Percentiles rank a stretch among this genome's conserved stretches.
Conservation (phyloP, 2,888 invertebrate species). For the Quadroppia sp. region DNA sequence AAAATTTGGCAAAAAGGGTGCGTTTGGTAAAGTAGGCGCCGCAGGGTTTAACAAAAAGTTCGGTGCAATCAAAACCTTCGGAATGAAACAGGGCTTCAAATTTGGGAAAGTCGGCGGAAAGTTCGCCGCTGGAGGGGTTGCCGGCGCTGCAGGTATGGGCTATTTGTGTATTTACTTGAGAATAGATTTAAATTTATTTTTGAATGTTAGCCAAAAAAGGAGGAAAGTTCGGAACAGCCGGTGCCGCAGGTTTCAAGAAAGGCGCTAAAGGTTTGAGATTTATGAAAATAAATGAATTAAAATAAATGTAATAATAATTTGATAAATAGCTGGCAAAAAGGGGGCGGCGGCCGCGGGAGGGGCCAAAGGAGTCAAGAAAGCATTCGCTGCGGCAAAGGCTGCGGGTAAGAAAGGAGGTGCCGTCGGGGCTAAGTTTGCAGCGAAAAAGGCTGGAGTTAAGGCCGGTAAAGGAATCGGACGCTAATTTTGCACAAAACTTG, state of each 20-base stretch:
- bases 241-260: conserved; percentile 7
- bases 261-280: conserved; percentile 22
- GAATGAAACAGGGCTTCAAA: conserved; percentile 39
- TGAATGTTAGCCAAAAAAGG: conserved; percentile 26
- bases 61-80: conserved; percentile 32
- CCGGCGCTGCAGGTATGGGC: conserved; percentile 25
- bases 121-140: conserved; percentile 34
- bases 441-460: neutral
- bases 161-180: neutral
- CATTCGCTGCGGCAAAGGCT: conserved; percentile 20
- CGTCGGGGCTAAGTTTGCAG: conserved; percentile 2
- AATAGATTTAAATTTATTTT: neutral
- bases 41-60: conserved; percentile 38
- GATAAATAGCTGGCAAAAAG: conserved; percentile 24
- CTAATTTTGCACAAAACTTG: neutral
- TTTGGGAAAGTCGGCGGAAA: conserved; percentile 38
- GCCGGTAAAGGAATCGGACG: conserved; percentile 3
- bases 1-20: conserved; percentile 35
- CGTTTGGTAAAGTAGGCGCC: conserved; percentile 27
- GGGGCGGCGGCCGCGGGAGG: neutral
- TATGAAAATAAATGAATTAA: neutral
- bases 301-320: neutral
- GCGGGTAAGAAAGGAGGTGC: conserved; percentile 18
- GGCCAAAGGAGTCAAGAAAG: conserved; percentile 28
- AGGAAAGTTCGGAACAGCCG: conserved; percentile 13